A percentile compares a stretch with the other conserved stretches of the same genome.
Conservation (phyloP, 2,797 vertebrate genomes). For the Loriculus beryllinus region DNA sequence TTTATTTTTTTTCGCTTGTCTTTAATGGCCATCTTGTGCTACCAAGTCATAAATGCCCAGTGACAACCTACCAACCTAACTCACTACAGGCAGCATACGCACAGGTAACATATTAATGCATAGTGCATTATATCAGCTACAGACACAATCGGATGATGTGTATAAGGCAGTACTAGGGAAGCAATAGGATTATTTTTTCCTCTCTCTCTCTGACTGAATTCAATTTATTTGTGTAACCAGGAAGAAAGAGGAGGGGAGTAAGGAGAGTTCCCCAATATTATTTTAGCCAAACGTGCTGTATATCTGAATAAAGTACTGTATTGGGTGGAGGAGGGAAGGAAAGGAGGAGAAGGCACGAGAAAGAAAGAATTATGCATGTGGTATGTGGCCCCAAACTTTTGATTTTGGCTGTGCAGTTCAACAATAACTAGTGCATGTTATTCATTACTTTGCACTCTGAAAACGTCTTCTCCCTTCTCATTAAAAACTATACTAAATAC, state of each 20-base stretch:
- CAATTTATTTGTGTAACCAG: not conserved
- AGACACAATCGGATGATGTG: not conserved
- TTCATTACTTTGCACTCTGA: not conserved
- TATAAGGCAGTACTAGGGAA: not conserved
- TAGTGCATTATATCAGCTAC: not conserved
- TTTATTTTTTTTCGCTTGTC: not conserved
- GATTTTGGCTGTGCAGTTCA: not conserved
- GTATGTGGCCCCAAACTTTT: not conserved
- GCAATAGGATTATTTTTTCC: not conserved
- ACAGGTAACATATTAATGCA: fast-evolving
- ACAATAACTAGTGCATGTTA: not conserved
- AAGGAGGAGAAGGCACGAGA: not conserved
- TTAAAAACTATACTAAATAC: not conserved
- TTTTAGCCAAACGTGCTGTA: not conserved
- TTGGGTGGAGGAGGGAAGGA: not conserved
- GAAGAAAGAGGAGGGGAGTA: fast-evolving
- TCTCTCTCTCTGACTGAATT: not conserved
- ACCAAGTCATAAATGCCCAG: not conserved
- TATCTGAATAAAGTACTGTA: not conserved
- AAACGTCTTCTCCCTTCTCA: not conserved
- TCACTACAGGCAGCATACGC: not conserved
- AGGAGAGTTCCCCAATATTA: not conserved
- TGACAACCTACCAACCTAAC: not conserved
- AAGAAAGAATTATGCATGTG: not conserved
- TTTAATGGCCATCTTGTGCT: not conserved